phyloP scores from a whole-genome alignment of 2,888 invertebrate species.

The Prosapia bicincta region DNA sequence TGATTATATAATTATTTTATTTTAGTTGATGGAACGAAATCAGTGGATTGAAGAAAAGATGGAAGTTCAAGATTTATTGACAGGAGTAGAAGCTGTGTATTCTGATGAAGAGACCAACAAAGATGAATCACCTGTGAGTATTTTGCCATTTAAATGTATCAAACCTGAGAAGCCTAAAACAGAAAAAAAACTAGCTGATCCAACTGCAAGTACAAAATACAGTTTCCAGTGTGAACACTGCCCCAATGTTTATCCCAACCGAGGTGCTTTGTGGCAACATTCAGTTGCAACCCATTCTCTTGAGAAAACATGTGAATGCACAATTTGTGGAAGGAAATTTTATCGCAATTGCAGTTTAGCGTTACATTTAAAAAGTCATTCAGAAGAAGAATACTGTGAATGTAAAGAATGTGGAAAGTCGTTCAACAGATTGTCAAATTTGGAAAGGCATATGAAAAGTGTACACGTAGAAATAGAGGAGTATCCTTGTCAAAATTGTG shows the following conservation, averaged over 20 bases:
- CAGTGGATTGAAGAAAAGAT: constrained; percentile 30
- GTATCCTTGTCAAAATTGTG: constrained; percentile 33
- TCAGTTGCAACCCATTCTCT: constrained; percentile 36
- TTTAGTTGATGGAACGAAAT: constrained; percentile 27
- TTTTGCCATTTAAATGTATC: constrained; percentile 3
- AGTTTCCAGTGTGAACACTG: constrained; percentile 35
- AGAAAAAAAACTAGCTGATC: constrained; percentile 6
- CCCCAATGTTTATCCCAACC: constrained; percentile 36
- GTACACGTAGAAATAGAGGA: constrained; percentile 26
- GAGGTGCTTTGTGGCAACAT: constrained; percentile 38
- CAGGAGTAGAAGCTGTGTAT: constrained; percentile 40
- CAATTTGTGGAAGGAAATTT: constrained; percentile 37
- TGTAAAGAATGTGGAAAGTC: constrained; percentile 37
- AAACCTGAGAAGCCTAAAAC: constrained; percentile 13
- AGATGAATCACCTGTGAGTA: constrained; percentile 15
- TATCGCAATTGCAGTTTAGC: constrained; percentile 38
- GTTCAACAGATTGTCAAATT: constrained; percentile 34
- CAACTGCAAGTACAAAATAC: constrained; percentile 2
- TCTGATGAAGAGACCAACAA: constrained; percentile 36
- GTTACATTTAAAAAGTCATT: constrained; percentile 37
- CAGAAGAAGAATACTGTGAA: constrained; percentile 37
- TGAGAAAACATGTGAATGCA: constrained; percentile 38
- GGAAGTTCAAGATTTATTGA: constrained; percentile 34
- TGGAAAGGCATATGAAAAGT: constrained; percentile 35
- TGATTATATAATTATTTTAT: neutral